Base-by-base conservation (phyloP, 2,888 invertebrate genomes). In the Salpingus planirostris region DNA sequence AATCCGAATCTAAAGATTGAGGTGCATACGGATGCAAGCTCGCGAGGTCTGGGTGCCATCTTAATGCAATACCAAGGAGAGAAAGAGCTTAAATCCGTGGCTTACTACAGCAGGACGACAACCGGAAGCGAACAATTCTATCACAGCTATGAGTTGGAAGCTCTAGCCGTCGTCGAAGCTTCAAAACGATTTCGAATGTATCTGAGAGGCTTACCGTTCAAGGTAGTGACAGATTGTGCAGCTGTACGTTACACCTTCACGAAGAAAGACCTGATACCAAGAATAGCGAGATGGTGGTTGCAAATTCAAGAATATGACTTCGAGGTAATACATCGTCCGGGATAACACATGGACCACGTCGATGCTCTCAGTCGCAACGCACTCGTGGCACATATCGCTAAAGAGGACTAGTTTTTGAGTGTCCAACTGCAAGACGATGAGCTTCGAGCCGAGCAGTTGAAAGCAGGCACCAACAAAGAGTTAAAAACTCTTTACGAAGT, bases 1-100 rank as follows among this genome's bases (percentile, higher is more conserved):
- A 14, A 32, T 13, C 32, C 32, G 3, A 7, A 1, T 2, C 8
- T 15, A 10, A 2, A 36, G 31, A 53, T 47, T 2, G 44, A 50
- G 33, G 15, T 48, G 2, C 52, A 51, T 27, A 47, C 47, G 2
- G 50, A 52, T 36, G 52, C 50, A 3, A 47, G 46, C 21, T 33
- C 42, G 24, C 2, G 27, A 5, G 52, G 53, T 1, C 11, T 52
- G 5, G 52, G 43, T 3, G 52, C 39, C 3, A 47, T 52, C 4
- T 18, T 55, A n/a, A 14, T 55, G 4, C 54, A 54, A 39, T 29
- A 29, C 34, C 43, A 52, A 28, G 11, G 7, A 3, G 43, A 49
- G n/a, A 39, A 33, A 10, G 31, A 24, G 2, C 15, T 42, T 13
- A 43, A 49, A 11, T 47, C 46, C 6, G 44, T 60, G 3, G 38